These are phyloP conservation scores for Eudasyphora cyanicolor DNA, from an alignment of 2,888 invertebrate genomes.

Conservation along the genomic window DNA sequence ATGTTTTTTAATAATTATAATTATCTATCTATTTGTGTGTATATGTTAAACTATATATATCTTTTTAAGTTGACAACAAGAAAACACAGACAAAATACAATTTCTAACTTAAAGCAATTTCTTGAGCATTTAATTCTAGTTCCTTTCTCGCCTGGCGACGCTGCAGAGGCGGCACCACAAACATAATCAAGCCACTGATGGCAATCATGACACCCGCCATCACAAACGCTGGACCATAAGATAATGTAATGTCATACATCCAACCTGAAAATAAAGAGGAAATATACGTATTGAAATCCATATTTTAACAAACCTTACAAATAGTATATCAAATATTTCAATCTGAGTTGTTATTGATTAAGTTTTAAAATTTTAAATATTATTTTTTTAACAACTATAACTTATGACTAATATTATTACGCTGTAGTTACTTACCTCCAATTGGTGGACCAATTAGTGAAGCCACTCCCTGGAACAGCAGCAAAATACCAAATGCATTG, in stretches of 20 bases:
- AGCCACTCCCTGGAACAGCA: constrained; percentile 96
- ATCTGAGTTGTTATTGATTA: no score
- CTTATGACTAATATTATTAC: not conserved
- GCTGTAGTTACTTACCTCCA: constrained; percentile 89
- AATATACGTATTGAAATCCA: no score
- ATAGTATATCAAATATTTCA: no score
- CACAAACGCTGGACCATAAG: constrained; percentile 93
- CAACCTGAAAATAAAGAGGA: constrained; percentile 85
- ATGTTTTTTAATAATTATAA: no score
- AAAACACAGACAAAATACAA: constrained; percentile 24
- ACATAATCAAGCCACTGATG: constrained; percentile 93
- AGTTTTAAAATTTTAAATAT: not conserved
- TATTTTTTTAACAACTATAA: not conserved
- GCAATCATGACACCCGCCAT: constrained; percentile 93
- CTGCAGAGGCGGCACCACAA: constrained; percentile 88
- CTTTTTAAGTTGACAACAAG: not conserved
- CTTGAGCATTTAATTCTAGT: constrained; percentile 69
- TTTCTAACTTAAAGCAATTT: constrained; percentile 73
- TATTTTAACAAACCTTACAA: no score
- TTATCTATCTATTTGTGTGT: constrained; percentile 24
- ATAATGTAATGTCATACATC: constrained; percentile 88
- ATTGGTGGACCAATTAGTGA: constrained; percentile 95
- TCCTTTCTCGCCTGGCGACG: constrained; percentile 75
- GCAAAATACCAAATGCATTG: constrained; percentile 95
- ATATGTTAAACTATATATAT: not conserved